Evolutionary conservation across 1,140 invertebrate genomes (phyloP), one percentile per base, ranked within the genome.

Genomic region (Argopecten irradians): DNA sequence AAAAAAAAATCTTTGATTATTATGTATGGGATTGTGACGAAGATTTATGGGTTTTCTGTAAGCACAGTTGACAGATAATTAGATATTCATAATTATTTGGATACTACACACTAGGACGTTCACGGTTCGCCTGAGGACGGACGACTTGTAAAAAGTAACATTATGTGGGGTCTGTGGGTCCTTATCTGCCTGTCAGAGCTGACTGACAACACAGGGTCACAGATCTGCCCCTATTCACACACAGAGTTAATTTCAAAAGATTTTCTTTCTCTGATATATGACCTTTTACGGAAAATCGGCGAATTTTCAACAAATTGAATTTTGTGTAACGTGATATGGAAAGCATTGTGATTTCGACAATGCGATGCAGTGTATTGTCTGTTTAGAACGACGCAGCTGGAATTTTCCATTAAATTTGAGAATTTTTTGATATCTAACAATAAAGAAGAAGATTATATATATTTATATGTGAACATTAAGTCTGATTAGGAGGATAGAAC

Each of bases 221-320:
- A 28, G 55, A 71, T 22, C 55, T 71, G n/a, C 55, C 55, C 55
- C 55, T 71, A 71, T 71, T 71, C 55, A 71, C 55, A 28, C 55
- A 71, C 55, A 71, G 55, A 28, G 22, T n/a, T 16, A 71, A 71
- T 71, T 71, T 71, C 55, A 71, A 71, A 71, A 71, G 55, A 71
- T 71, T 71, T n/a, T 28, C 55, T 71, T 71, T 22, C 55, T 71
- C 55, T 71, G 55, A 71, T 71, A 71, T 71, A n/a, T n/a, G 55
- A 71, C 55, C 55, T 71, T 71, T 28, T 71, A 71, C 55, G 28
- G 55, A 71, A 71, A 71, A 71, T 71, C 55, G 55, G 22, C 55
- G 55, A 71, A 71, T 71, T 71, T 71, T 71, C 55, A 71, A 71
- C 55, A 71, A 71, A 71, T 71, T 71, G 55, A 71, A 71, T 71